phyloP scores from a whole-genome alignment of 2,113 vertebrate species.

The Takifugu bimaculatus region DNA sequence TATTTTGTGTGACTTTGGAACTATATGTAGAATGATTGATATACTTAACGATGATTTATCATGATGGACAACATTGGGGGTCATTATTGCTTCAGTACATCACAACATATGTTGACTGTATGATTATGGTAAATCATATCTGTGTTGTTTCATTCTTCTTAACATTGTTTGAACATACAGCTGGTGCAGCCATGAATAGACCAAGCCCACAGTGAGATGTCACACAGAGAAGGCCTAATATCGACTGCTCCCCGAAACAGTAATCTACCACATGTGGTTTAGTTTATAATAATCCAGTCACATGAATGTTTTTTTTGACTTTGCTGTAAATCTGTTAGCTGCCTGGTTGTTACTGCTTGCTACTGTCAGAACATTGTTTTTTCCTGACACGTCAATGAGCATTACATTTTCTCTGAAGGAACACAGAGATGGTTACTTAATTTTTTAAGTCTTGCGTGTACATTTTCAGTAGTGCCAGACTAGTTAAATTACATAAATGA shows the following conservation, averaged over 20 bases:
- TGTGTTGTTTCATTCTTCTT: too few species aligned
- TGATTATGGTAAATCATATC: too few species aligned
- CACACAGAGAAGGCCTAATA: slow-evolving; percentile 10
- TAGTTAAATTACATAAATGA: slow-evolving; percentile 17
- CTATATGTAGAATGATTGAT: too few species aligned
- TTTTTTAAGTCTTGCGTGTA: slow-evolving; percentile 1
- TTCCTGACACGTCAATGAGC: neutral
- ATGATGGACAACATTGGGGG: too few species aligned
- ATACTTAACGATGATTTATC: too few species aligned
- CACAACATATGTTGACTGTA: too few species aligned
- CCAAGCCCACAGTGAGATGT: neutral
- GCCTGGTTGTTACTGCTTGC: slow-evolving; percentile 38
- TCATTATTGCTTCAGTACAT: too few species aligned
- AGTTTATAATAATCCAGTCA: slow-evolving; percentile 42
- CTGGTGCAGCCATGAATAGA: neutral
- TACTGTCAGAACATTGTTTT: slow-evolving; percentile 28
- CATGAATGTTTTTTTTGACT: slow-evolving; percentile 42
- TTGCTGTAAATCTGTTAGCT: slow-evolving; percentile 7
- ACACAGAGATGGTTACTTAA: slow-evolving; percentile 4
- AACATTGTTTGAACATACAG: too few species aligned
- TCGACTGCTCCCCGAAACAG: neutral
- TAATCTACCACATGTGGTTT: slow-evolving; percentile 15
- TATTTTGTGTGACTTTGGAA: too few species aligned
- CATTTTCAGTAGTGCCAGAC: slow-evolving; percentile 5
- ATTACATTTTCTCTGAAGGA: slow-evolving; percentile 28